A percentile compares a stretch with the other conserved stretches of the same genome.
These are phyloP conservation scores for Gasterosteus nipponicus DNA, from an alignment of 2,113 vertebrate species.

Conservation along the genomic window DNA sequence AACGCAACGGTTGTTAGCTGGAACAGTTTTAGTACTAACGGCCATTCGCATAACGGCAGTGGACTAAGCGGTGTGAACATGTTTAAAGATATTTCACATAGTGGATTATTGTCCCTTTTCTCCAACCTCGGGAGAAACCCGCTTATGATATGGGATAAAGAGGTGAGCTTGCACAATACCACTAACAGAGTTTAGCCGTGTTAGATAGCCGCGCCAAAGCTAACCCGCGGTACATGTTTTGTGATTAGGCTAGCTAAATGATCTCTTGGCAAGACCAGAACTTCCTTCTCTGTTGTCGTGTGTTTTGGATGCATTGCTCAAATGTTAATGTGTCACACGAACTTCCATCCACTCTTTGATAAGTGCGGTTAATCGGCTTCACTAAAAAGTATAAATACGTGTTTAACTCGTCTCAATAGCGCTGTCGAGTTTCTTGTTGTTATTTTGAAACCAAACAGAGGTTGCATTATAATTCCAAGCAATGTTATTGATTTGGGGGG, in stretches of 20 bases:
- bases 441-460: slow-evolving; percentile 3
- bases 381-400: not conserved
- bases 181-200: not conserved
- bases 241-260: too few species aligned
- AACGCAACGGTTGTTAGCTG: slow-evolving; percentile 10
- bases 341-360: too few species aligned
- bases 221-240: not conserved
- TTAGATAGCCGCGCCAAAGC: slow-evolving; percentile 31
- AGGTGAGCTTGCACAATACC: slow-evolving; percentile 76
- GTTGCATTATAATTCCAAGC: not conserved
- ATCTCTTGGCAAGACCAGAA: not conserved
- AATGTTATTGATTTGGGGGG: not conserved
- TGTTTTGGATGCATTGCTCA: not conserved
- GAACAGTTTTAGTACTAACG: not conserved
- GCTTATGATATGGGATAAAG: slow-evolving; percentile 96
- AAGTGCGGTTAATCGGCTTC: not conserved
- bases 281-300: not conserved
- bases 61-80: slow-evolving; percentile 66
- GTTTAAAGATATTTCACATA: slow-evolving; percentile 98
- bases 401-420: not conserved
- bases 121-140: slow-evolving; percentile 96
- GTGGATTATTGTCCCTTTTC: slow-evolving; percentile 92
- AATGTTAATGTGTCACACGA: not conserved
- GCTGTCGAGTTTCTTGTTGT: not conserved
- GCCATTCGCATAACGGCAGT: not conserved